These are phyloP conservation scores for Eulemur mongoz DNA, from an alignment of 2,797 vertebrate species.

Conservation along the genomic window DNA sequence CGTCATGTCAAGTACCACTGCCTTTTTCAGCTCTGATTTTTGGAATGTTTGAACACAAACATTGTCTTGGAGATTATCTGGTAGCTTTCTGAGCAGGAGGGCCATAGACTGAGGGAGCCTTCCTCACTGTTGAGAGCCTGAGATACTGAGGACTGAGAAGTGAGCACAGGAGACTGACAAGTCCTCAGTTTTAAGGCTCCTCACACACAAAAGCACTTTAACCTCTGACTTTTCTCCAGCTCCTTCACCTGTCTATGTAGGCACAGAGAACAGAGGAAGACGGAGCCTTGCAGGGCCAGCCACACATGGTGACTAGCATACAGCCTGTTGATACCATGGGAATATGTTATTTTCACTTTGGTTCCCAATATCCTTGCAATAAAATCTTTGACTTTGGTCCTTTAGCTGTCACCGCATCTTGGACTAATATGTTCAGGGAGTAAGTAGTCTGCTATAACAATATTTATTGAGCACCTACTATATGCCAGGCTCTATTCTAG, in stretches of 20 bases:
- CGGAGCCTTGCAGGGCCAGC: not conserved
- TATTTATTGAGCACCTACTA: not conserved
- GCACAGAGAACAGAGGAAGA: not conserved
- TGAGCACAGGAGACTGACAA: not conserved
- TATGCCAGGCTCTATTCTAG: not conserved
- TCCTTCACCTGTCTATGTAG: not conserved
- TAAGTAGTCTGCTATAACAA: not conserved
- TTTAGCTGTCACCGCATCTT: not conserved
- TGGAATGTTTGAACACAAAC: not conserved
- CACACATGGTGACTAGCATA: not conserved
- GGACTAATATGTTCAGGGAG: not conserved
- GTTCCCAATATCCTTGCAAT: not conserved
- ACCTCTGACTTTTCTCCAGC: not conserved
- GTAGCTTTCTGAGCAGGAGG: not conserved
- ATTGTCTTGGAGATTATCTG: not conserved
- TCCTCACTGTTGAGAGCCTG: not conserved
- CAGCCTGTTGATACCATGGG: not conserved
- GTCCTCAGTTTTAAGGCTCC: not conserved
- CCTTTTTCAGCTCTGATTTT: not conserved
- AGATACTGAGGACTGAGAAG: not conserved
- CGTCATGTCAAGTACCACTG: not conserved
- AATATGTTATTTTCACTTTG: not conserved
- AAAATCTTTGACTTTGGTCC: not conserved
- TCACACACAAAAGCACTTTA: not conserved
- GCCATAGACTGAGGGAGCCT: not conserved